Percentiles rank a stretch among this genome's conserved stretches.
These are phyloP conservation scores for Drosophila tristis DNA, from an alignment of 1,140 invertebrate genomes.

Conservation along the genomic window DNA sequence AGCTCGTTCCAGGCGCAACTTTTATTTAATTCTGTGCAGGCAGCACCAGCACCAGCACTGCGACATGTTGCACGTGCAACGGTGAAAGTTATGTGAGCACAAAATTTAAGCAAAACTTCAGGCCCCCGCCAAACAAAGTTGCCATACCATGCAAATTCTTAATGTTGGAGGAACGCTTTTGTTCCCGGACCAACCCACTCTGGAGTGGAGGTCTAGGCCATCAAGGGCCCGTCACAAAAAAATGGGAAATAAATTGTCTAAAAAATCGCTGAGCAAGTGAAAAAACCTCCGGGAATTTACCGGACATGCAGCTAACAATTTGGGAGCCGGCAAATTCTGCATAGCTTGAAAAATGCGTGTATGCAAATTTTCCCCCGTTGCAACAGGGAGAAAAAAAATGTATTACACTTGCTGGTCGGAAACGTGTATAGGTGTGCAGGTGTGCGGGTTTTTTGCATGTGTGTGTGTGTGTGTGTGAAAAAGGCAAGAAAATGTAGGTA, in stretches of 20 bases:
- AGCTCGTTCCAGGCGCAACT: background rate
- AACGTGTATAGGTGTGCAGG: background rate
- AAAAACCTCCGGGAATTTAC: conserved; percentile 37
- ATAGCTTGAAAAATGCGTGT: conserved; percentile 67
- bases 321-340: conserved; percentile 46
- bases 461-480: background rate
- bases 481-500: conserved; percentile 39
- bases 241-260: conserved; percentile 67
- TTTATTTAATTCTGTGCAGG: conserved; percentile 35
- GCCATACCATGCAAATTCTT: conserved; percentile 2
- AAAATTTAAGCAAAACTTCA: conserved; percentile 7
- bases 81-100: conserved; percentile 34
- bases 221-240: background rate
- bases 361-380: conserved; percentile 58
- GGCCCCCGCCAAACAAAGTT: background rate
- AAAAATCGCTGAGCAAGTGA: conserved; percentile 39
- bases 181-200: background rate
- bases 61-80: conserved; percentile 48
- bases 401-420: conserved; percentile 46
- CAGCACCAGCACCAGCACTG: conserved; percentile 21
- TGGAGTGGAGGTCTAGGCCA: conserved; percentile 45
- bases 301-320: conserved; percentile 68
- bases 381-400: conserved; percentile 34
- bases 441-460: background rate
- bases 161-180: conserved; percentile 11